Base-by-base conservation (phyloP, 2,113 vertebrate species). In the Toxostoma redivivum region DNA sequence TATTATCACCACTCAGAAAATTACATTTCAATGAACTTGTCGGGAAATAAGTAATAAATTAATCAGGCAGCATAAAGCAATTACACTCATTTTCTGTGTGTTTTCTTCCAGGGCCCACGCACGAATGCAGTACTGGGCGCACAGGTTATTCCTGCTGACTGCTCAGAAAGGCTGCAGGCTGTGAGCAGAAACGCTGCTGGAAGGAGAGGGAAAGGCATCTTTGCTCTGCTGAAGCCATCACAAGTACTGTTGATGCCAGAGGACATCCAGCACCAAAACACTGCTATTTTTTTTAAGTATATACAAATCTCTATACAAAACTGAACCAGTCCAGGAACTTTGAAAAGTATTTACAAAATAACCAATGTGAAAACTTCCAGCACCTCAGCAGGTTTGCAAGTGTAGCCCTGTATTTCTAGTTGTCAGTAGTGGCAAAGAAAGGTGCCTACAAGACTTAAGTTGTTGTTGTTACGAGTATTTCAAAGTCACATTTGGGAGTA, bases 21-120 rank as follows among this genome's bases (percentile, higher is more conserved):
- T 95, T 96, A 96, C 94, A 92, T 95, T 96, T 96, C 94, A 96
- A 96, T 97, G 96, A 95, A 96, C 90, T 95, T 96, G 96, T 95
- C 95, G 95, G 92, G 90, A 96, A 96, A 94, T 90, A 94, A 92
- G 94, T 93, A 94, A 96, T 94, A 96, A 96, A 97, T 96, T 96
- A 97, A 96, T 96, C 92, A 95, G 82, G 86, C 93, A 81, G 88
- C 72, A 94, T 95, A 96, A 96, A 88, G 67, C 93, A 93, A 96
- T 97, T 97, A 95, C 69, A 88, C 80, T 78, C 88, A 70, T 92
- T 93, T 94, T 92, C 92, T 86, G 82, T 48, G 56, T 86, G 82
- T 83, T 96, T 95, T 94, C 74, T 94, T 90, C 60, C 69, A 88
- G 87, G 81, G 74, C 66, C 56, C 69, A 82, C 1, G 74, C 51